Percentiles rank a stretch among this genome's conserved stretches.
Evolutionary conservation across 2,113 vertebrate species (phyloP).

Genomic region (Gadus chalcogrammus): DNA sequence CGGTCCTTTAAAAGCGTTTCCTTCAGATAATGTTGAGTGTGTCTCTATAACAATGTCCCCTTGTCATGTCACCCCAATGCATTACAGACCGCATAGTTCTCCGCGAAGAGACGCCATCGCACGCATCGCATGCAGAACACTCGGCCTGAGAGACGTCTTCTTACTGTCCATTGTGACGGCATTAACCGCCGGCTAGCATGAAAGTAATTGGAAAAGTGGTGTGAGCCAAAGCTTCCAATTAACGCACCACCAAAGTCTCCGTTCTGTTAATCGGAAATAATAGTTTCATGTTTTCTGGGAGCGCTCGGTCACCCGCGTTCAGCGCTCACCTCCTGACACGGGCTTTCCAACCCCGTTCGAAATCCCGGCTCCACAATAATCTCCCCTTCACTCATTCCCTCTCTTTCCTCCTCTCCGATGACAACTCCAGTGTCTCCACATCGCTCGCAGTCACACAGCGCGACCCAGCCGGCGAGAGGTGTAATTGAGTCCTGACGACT

Average conservation of each 20-base stretch:
- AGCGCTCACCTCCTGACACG: constrained; percentile 72
- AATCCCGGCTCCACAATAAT: constrained; percentile 67
- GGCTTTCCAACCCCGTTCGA: constrained; percentile 63
- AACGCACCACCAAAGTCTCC: constrained; percentile 70
- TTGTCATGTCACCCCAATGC: no score
- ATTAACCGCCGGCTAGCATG: constrained; percentile 79
- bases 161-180: constrained; percentile 63
- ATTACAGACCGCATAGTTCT: no score
- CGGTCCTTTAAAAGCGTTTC: neutral
- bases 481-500: constrained; percentile 79
- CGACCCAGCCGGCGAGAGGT: constrained; percentile 63
- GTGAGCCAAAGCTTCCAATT: constrained; percentile 76
- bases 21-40: no score
- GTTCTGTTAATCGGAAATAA: constrained; percentile 76
- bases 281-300: constrained; percentile 74
- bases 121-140: constrained; percentile 39
- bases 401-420: constrained; percentile 64
- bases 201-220: constrained; percentile 81
- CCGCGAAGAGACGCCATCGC: neutral
- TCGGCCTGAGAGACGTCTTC: constrained; percentile 52
- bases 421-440: constrained; percentile 55
- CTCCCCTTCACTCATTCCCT: constrained; percentile 65
- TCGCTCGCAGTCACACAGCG: constrained; percentile 68
- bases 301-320: constrained; percentile 68
- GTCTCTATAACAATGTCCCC: no score